phyloP scores from a whole-genome alignment of 2,888 invertebrate species.

The Cataglyphis cursor region DNA sequence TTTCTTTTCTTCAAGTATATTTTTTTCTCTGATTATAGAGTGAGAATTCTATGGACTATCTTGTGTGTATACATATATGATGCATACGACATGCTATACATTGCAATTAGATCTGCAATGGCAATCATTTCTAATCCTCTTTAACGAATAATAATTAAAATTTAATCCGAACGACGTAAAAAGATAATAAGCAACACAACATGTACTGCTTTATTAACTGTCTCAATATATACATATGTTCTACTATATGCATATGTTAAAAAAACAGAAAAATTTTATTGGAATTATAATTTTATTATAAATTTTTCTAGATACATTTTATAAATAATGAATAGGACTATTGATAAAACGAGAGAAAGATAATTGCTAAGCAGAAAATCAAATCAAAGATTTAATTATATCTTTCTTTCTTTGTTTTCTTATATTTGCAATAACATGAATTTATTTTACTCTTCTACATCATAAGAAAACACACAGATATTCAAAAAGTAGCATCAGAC shows the following conservation, averaged over 20 bases:
- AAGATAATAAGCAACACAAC: slow-evolving; percentile 22
- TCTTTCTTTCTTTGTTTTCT: slow-evolving; percentile 39
- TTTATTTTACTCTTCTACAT: slow-evolving; percentile 11
- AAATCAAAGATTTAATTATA: slow-evolving; percentile 76
- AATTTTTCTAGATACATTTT: slow-evolving; percentile 15
- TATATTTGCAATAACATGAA: slow-evolving; percentile 18
- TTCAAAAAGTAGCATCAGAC: background rate
- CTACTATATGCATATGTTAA: background rate
- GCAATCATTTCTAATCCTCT: slow-evolving; percentile 72
- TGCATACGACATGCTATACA: background rate
- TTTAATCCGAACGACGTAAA: slow-evolving; percentile 41
- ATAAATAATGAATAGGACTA: slow-evolving; percentile 65
- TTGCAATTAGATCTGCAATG: slow-evolving; percentile 71
- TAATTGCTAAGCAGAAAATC: slow-evolving; percentile 47
- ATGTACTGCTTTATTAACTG: slow-evolving; percentile 8
- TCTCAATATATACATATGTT: background rate
- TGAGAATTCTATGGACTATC: background rate
- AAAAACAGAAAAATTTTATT: background rate
- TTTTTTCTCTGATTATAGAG: background rate
- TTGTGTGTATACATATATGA: background rate
- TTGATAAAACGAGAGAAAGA: slow-evolving; percentile 63
- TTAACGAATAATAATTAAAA: slow-evolving; percentile 64
- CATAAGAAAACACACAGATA: background rate
- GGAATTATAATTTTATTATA: background rate
- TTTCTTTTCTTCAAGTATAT: background rate